Evolutionary conservation across 2,113 vertebrate genomes (phyloP).

Genomic region (Scolopax mira): DNA sequence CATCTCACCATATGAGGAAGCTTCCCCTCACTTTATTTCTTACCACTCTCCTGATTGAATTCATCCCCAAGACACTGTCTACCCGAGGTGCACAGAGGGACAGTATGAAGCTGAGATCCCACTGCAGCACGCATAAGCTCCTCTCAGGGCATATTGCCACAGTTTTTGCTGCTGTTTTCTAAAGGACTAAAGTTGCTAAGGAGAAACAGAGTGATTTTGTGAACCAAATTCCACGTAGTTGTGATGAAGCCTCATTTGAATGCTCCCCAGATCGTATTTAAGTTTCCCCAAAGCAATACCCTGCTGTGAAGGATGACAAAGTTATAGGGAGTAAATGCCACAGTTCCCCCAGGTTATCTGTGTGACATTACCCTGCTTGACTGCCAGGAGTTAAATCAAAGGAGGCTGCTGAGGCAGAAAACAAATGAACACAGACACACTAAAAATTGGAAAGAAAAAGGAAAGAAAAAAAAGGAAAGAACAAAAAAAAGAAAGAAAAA

Average conservation of each 20-base stretch:
- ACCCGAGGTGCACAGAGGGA: background rate
- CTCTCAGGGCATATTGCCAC: background rate
- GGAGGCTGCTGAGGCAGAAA: background rate
- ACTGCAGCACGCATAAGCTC: background rate
- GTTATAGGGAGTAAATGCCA: background rate
- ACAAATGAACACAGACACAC: background rate
- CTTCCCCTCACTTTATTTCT: background rate
- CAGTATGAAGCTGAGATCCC: background rate
- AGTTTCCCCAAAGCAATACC: background rate
- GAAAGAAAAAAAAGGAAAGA: too few relatives aligned
- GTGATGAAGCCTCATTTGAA: background rate
- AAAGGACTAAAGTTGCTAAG: background rate
- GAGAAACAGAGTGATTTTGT: background rate
- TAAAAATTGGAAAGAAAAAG: background rate
- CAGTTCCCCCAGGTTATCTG: background rate
- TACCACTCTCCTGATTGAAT: background rate
- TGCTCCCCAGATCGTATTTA: background rate
- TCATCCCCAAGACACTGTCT: background rate
- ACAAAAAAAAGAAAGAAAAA: too few relatives aligned
- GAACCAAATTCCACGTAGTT: background rate
- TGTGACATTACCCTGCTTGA: background rate
- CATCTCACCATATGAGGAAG: background rate
- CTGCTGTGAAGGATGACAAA: background rate
- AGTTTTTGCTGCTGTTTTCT: background rate
- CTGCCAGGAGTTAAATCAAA: background rate